Conservation (phyloP, 2,113 vertebrate genomes). For the Ranitomeya imitator region DNA sequence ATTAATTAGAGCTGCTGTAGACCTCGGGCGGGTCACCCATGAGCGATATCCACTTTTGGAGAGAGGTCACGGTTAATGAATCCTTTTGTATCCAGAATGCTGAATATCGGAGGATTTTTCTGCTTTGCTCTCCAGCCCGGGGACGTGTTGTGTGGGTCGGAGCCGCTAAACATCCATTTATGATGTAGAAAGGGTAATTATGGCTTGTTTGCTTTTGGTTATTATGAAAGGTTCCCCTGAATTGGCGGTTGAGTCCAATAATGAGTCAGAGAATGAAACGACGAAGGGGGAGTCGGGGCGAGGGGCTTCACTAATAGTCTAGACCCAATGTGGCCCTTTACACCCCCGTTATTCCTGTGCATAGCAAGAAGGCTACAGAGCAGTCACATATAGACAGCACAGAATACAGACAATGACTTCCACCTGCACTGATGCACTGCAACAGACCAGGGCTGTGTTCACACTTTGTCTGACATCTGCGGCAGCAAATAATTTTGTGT, state of each 20-base stretch:
- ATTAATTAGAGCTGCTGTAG: not conserved
- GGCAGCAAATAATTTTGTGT: too few relatives aligned
- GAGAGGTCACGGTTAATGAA: not conserved
- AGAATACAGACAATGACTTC: too few relatives aligned
- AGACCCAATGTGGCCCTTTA: too few relatives aligned
- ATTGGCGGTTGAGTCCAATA: conserved; percentile 33
- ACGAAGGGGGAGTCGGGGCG: too few relatives aligned
- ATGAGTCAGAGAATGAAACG: conserved; percentile 31
- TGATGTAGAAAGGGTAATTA: conserved; percentile 43
- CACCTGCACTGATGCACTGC: too few relatives aligned
- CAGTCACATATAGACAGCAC: too few relatives aligned
- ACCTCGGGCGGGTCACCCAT: conserved; percentile 11
- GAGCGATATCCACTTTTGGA: not conserved
- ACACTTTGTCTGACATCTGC: too few relatives aligned
- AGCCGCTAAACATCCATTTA: conserved; percentile 29
- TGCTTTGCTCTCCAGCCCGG: not conserved
- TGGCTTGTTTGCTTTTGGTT: conserved; percentile 32
- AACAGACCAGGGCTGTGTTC: too few relatives aligned
- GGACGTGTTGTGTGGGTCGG: not conserved
- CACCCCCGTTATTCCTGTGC: too few relatives aligned
- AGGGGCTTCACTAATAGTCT: too few relatives aligned
- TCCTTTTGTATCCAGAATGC: not conserved
- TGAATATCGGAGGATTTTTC: conserved; percentile 5
- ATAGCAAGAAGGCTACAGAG: too few relatives aligned
- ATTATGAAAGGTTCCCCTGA: conserved; percentile 34